These are phyloP conservation scores for Azemiops feae DNA, from an alignment of 2,113 vertebrate genomes.

Conservation along the genomic window DNA sequence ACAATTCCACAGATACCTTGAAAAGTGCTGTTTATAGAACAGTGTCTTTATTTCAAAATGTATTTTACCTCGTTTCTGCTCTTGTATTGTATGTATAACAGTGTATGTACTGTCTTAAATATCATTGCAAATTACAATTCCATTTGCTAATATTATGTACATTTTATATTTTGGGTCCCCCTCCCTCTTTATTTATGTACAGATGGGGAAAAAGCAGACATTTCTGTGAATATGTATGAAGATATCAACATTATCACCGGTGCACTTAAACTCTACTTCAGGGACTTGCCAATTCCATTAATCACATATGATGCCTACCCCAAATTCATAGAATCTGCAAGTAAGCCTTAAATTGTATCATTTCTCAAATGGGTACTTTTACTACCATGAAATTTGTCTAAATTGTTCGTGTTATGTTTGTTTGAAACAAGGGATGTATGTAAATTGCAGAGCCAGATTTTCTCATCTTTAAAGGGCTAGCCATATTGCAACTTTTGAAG, in stretches of 20 bases:
- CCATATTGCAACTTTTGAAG: not conserved
- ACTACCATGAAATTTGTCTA: not conserved
- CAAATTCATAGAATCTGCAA: conserved; percentile 94
- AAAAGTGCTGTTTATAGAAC: not conserved
- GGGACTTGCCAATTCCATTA: conserved; percentile 97
- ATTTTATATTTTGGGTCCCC: conserved; percentile 5
- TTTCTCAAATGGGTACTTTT: not conserved
- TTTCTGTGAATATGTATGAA: conserved; percentile 94
- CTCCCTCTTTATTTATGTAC: conserved; percentile 40
- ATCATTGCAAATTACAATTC: conserved; percentile 25
- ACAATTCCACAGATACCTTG: not conserved
- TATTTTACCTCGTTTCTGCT: not conserved
- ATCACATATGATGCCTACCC: conserved; percentile 98
- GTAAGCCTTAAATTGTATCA: conserved; percentile 72
- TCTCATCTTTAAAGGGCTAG: not conserved
- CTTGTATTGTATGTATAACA: not conserved
- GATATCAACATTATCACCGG: conserved; percentile 99
- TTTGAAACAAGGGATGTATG: not conserved
- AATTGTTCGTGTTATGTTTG: not conserved
- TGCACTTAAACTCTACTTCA: conserved; percentile 98
- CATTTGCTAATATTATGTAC: conserved; percentile 24
- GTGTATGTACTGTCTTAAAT: conserved; percentile 26
- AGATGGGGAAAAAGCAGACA: conserved; percentile 98
- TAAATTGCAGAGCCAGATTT: conserved; percentile 18
- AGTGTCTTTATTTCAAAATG: not conserved